Base-by-base conservation (phyloP, 2,888 invertebrate species). In the Glyphotaelius pellucidus region DNA sequence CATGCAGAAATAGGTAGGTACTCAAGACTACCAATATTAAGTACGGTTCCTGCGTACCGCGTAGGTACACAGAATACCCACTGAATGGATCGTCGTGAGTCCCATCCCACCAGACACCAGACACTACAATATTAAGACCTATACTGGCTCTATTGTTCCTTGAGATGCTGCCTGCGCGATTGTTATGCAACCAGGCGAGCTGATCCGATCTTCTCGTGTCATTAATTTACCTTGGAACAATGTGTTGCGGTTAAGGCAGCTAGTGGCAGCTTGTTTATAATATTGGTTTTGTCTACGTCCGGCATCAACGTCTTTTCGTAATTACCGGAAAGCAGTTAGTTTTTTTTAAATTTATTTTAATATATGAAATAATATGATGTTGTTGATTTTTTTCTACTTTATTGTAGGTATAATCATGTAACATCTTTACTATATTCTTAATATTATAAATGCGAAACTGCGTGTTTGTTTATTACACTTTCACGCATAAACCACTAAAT, bases 81-180 rank as follows among this genome's bases (percentile, higher is more conserved):
- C 11, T 67, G 67, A 25, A 67, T 67, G 67, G 25, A 52, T 52
- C 19, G 52, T 86, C 35, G 79, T 79, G 67, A 32, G 88, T 88
- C 35, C 32, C 88, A 79, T 89, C 88, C 88, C 88, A 89, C 88
- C 79, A 89, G 79, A 67, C 88, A 88, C 88, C 79, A 88, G 35
- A 67, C 67, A 67, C 67, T 67, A 67, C 4, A 52, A 19, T 19
- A 19, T 14, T 2, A 12, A 12, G 12, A 42, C 19, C 15, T 19
- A 15, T 52, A 15, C 19, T 19, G n/a, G 38, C 11, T 32, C 88
- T 79, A 89, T 89, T 89, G 88, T 89, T 79, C 35, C 79, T 89
- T 79, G 88, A 80, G 88, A 89, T 89, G 38, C 79, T 89, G 67
- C 79, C 79, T 89, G 30, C 19, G 19, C 19, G n/a, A 89, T 80